phyloP scores from a whole-genome alignment of 2,797 vertebrate species.

The Gobionotothen gibberifrons region DNA sequence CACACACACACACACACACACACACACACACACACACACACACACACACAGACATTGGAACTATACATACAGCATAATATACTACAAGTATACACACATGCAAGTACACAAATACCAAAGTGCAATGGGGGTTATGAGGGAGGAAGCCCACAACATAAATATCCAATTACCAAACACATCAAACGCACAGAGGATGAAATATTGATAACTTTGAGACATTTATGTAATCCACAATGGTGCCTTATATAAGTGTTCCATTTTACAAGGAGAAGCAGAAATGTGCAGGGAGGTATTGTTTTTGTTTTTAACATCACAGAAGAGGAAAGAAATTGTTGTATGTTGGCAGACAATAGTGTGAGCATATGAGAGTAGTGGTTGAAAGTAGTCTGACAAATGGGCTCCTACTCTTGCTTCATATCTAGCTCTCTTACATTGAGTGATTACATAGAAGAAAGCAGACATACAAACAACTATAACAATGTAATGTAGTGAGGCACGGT shows the following conservation, averaged over 20 bases:
- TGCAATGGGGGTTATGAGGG: constrained; percentile 55
- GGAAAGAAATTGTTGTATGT: constrained; percentile 53
- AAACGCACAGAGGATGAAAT: constrained; percentile 84
- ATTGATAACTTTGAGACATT: constrained; percentile 84
- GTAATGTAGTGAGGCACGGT: background rate
- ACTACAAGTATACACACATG: constrained; percentile 41
- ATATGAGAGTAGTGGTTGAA: constrained; percentile 43
- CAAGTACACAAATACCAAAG: constrained; percentile 51
- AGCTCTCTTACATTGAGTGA: constrained; percentile 5
- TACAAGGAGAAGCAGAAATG: constrained; percentile 71
- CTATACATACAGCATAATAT: constrained; percentile 10
- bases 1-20: constrained; percentile 1
- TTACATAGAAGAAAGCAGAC: constrained; percentile 15
- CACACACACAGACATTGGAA: constrained; percentile 7
- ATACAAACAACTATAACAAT: constrained; percentile 7
- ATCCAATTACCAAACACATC: constrained; percentile 85
- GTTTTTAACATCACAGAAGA: constrained; percentile 54
- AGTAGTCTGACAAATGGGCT: constrained; percentile 32
- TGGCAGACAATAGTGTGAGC: constrained; percentile 53
- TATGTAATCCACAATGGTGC: constrained; percentile 84
- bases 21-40: constrained; percentile 22
- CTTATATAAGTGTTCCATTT: constrained; percentile 85
- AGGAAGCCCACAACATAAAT: constrained; percentile 80
- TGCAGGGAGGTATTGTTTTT: constrained; percentile 73
- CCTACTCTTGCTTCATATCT: constrained; percentile 4